Evolutionary conservation across 35 echinoderm and acorn worm genomes (phyloP).

Genomic region (Apostichopus californicus): DNA sequence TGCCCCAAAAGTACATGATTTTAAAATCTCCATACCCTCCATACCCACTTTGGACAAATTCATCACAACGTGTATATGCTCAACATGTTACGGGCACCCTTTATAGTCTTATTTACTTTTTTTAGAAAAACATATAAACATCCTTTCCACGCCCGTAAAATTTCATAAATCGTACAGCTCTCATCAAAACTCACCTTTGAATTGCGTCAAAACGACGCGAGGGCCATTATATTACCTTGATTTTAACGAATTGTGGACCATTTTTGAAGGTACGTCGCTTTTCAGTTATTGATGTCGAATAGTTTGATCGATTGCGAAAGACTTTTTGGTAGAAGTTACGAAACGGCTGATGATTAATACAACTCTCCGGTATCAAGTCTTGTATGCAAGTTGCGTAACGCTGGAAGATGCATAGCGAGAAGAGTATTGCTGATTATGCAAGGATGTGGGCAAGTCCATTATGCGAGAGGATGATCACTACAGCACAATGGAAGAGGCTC

Average conservation of each 20-base stretch:
- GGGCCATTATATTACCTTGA: slow-evolving; percentile 18
- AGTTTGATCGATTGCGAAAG: slow-evolving; percentile 23
- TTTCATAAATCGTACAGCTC: slow-evolving; percentile 25
- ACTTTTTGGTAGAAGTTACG: background rate
- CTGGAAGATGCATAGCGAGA: too few relatives aligned
- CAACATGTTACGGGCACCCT: slow-evolving; percentile 38
- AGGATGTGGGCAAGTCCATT: too few relatives aligned
- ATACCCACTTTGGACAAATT: background rate
- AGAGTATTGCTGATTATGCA: too few relatives aligned
- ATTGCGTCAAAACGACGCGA: slow-evolving; percentile 30
- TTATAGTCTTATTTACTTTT: slow-evolving; percentile 15
- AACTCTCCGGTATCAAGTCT: too few relatives aligned
- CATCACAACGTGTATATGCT: slow-evolving; percentile 10
- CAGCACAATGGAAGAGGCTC: too few relatives aligned
- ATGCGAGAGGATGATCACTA: too few relatives aligned
- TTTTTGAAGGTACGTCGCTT: background rate
- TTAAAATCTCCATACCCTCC: slow-evolving; percentile 20
- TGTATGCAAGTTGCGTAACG: too few relatives aligned
- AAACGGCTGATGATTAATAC: background rate
- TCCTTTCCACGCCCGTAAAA: slow-evolving; percentile 5
- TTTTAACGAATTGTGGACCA: slow-evolving; percentile 1
- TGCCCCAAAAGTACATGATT: background rate
- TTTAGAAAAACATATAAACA: background rate
- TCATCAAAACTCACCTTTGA: slow-evolving; percentile 26
- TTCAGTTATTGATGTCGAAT: slow-evolving; percentile 16